Percentiles rank a stretch among this genome's conserved stretches.
Conservation (phyloP, 2,888 invertebrate species). For the Protonemura montana region DNA sequence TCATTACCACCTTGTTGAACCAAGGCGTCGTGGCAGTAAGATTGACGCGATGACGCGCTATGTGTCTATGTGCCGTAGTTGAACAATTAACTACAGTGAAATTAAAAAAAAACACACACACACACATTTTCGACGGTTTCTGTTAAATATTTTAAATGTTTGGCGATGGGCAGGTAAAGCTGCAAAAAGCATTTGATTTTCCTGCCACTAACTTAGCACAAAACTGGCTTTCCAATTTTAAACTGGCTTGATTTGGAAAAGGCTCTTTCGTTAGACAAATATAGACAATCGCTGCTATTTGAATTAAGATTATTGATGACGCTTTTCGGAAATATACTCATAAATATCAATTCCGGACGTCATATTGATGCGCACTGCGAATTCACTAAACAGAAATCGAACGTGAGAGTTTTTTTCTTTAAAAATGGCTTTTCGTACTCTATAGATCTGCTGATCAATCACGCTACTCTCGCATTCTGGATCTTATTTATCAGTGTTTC, state of each 20-base stretch:
- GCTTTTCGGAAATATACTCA: background rate
- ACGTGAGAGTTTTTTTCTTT: background rate
- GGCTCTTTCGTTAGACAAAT: too few relatives aligned
- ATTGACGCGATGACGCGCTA: background rate
- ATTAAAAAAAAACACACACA: too few relatives aligned
- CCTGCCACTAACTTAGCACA: too few relatives aligned
- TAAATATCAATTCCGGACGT: background rate
- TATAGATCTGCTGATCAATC: background rate
- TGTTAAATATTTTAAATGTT: too few relatives aligned
- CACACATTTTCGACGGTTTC: too few relatives aligned
- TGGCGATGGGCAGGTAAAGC: too few relatives aligned
- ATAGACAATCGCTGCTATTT: background rate
- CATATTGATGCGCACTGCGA: background rate
- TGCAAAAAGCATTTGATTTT: too few relatives aligned
- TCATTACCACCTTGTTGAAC: conserved; percentile 12
- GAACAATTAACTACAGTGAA: too few relatives aligned
- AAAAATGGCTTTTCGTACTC: background rate
- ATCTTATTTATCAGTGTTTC: conserved; percentile 7
- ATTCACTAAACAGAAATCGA: background rate
- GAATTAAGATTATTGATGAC: background rate
- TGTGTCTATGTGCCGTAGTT: too few relatives aligned
- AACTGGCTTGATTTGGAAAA: too few relatives aligned
- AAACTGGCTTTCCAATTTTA: too few relatives aligned
- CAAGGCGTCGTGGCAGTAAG: background rate
- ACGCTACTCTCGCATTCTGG: background rate